Base-by-base conservation (phyloP, 2,888 invertebrate species). In the Girardia tigrina region DNA sequence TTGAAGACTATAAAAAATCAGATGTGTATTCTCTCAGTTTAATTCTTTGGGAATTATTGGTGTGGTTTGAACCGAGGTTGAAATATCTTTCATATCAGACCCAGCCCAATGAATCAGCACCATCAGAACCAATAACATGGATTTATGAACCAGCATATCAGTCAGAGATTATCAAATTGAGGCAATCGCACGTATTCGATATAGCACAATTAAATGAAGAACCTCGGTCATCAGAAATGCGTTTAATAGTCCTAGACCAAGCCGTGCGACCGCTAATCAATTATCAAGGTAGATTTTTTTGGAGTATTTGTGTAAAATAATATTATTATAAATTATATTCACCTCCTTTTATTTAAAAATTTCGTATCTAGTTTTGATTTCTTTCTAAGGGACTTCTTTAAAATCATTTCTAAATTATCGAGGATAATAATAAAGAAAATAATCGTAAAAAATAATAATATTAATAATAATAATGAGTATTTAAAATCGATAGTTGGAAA, bases 1-100 rank as follows among this genome's bases (percentile, higher is more conserved):
- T 56, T 12, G 56, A 74, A n/a, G 74, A 27, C 27, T 69, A 42
- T 42, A 42, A 69, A 27, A 74, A 74, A 26, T 75, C 75, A 20
- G 75, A 75, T 26, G 36, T 75, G 12, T 75, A 75, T 74, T 74
- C 75, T 8, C 74, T 75, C 1, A 73, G 75, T 42, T 42, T 75
- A 26, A 36, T 75, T 20, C 29, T 75, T 6, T 75, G 75, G 75
- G 75, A 75, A 36, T n/a, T 75, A 20, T 69, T 70, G 8, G 28
- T 26, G n/a, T 75, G 75, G 75, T 56, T 56, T 56, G 56, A 56
- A 16, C 56, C 56, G 23, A 6, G n/a, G 4, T 56, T 56, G 23
- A 56, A 56, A 23, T 56, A n/a, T 56, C 56, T 23, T 56, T 4
- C 56, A 56, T 56, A 56, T 56, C 56, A 56, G n/a, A 20, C 56